A percentile compares a stretch with the other conserved stretches of the same genome.
These are phyloP conservation scores for Nylanderia fulva DNA, from an alignment of 1,140 invertebrate genomes.

Conservation along the genomic window DNA sequence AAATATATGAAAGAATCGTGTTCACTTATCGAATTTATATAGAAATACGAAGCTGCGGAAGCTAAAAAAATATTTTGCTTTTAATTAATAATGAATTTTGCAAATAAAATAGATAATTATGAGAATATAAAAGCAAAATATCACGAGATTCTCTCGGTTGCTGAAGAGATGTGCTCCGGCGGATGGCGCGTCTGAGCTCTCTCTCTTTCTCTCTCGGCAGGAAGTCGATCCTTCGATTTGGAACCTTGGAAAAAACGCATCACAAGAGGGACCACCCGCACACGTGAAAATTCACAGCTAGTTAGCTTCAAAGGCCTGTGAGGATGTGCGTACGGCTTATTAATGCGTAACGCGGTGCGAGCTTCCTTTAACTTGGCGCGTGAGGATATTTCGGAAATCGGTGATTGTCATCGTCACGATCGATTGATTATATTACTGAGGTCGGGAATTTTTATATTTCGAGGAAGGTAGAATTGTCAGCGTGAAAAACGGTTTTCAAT, in stretches of 20 bases:
- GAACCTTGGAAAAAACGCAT: conserved; percentile 61
- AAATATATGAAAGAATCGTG: not conserved
- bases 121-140: too few species aligned
- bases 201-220: conserved; percentile 14
- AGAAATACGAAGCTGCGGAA: not conserved
- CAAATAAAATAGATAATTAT: too few species aligned
- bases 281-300: conserved; percentile 74
- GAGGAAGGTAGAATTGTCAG: too few species aligned
- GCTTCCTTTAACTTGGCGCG: not conserved
- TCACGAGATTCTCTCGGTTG: conserved; percentile 17
- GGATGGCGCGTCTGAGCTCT: conserved; percentile 25
- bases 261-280: conserved; percentile 70
- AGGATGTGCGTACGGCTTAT: not conserved
- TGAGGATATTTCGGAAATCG: not conserved
- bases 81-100: too few species aligned
- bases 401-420: too few species aligned
- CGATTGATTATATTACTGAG: too few species aligned
- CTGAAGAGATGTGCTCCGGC: conserved; percentile 29
- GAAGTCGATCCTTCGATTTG: conserved; percentile 63
- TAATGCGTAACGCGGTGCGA: not conserved
- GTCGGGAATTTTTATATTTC: too few species aligned
- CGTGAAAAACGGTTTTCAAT: too few species aligned
- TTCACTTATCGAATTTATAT: not conserved
- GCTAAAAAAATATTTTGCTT: too few species aligned
- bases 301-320: too few species aligned